phyloP scores from a whole-genome alignment of 2,797 vertebrate species.

The Nannoperca obscura region DNA sequence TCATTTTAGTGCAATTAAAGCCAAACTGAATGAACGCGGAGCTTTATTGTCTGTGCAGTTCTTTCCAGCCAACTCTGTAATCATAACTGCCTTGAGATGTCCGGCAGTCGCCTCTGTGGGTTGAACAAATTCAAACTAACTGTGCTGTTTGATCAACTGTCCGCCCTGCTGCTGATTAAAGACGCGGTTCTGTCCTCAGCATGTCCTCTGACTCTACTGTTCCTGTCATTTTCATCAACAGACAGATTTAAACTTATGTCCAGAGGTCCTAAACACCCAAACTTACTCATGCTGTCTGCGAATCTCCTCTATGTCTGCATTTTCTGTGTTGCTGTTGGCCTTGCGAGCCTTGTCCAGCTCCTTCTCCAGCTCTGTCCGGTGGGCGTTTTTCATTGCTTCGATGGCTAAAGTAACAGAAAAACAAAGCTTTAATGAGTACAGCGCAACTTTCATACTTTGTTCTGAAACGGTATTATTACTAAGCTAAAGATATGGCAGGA shows the following conservation, averaged over 20 bases:
- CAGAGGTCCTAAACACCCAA: neutral
- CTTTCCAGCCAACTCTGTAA: too few relatives aligned
- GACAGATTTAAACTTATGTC: neutral
- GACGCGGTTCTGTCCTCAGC: too few relatives aligned
- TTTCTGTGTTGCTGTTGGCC: constrained; percentile 83
- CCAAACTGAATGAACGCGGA: neutral
- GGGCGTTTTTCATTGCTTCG: constrained; percentile 90
- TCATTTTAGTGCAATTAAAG: neutral
- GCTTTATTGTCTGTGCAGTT: neutral
- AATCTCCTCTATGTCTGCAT: constrained; percentile 87
- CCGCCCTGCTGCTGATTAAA: neutral
- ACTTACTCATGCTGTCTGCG: constrained; percentile 87
- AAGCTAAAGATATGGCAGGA: neutral
- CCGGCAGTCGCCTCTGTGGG: neutral
- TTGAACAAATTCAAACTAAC: neutral
- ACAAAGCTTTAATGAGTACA: constrained; percentile 1
- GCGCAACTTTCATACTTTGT: neutral
- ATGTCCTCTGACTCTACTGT: neutral
- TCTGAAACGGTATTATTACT: neutral
- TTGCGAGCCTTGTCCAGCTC: constrained; percentile 88
- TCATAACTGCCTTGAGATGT: too few relatives aligned
- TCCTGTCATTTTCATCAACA: neutral
- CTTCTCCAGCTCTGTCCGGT: constrained; percentile 87
- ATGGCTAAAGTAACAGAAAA: constrained; percentile 78
- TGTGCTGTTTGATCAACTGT: neutral